These are phyloP conservation scores for Laticauda laticaudata DNA, from an alignment of 2,113 vertebrate species.

Conservation along the genomic window DNA sequence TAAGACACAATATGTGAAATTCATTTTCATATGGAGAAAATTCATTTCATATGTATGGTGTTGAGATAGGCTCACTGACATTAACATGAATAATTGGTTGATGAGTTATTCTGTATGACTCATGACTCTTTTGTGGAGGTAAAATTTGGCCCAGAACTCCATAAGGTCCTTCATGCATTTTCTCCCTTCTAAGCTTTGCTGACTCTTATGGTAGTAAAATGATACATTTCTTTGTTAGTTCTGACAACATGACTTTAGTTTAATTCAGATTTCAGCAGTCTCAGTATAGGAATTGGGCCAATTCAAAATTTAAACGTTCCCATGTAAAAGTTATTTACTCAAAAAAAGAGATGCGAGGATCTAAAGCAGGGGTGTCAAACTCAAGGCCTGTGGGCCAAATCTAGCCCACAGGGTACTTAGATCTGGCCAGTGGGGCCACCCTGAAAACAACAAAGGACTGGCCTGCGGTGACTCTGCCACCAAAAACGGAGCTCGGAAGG, in stretches of 20 bases:
- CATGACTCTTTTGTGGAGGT: background rate
- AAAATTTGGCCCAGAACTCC: background rate
- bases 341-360: background rate
- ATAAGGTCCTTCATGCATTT: background rate
- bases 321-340: background rate
- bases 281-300: background rate
- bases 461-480: too few species aligned
- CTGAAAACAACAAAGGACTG: too few species aligned
- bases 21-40: background rate
- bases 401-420: too few species aligned
- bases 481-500: too few species aligned
- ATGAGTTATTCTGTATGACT: background rate
- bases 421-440: too few species aligned
- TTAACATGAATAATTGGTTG: background rate
- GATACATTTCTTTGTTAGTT: background rate
- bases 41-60: background rate
- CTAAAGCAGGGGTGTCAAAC: too few species aligned
- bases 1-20: background rate
- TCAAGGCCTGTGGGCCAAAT: too few species aligned
- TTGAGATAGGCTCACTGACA: background rate
- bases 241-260: background rate
- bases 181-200: background rate
- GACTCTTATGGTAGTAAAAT: background rate
- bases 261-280: background rate
- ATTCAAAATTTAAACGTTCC: background rate